These are phyloP conservation scores for Sycophaga agraensis DNA, from an alignment of 1,140 invertebrate genomes.

Conservation along the genomic window DNA sequence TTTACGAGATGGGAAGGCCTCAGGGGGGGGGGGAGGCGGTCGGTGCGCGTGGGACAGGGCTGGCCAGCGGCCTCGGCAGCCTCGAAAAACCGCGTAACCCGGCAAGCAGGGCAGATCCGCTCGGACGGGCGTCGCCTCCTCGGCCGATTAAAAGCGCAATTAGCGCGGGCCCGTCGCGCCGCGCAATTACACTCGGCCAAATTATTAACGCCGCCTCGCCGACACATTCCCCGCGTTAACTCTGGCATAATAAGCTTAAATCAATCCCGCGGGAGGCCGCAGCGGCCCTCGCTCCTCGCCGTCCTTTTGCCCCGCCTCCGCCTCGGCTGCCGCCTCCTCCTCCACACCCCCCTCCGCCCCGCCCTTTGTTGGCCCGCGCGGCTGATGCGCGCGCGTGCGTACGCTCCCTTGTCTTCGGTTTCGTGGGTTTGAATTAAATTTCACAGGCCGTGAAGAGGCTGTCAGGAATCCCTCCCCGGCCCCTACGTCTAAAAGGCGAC, in stretches of 20 bases:
- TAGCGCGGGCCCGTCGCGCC: too few relatives aligned
- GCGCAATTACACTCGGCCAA: slow-evolving; percentile 16
- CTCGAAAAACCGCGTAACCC: too few relatives aligned
- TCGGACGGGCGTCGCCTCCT: too few relatives aligned
- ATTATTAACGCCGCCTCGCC: slow-evolving; percentile 13
- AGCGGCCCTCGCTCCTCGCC: not conserved
- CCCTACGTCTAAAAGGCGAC: slow-evolving; percentile 9
- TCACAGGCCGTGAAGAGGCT: slow-evolving; percentile 43
- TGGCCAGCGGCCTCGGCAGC: too few relatives aligned
- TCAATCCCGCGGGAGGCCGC: not conserved
- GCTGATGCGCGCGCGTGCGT: not conserved
- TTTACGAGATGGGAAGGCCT: too few relatives aligned
- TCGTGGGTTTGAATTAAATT: slow-evolving; percentile 46
- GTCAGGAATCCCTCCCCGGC: slow-evolving; percentile 38
- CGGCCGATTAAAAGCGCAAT: too few relatives aligned
- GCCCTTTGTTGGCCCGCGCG: slow-evolving; percentile 8
- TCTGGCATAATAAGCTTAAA: slow-evolving; percentile 28
- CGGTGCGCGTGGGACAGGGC: too few relatives aligned
- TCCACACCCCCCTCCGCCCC: not conserved
- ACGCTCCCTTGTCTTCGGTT: slow-evolving; percentile 18
- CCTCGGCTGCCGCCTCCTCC: not conserved
- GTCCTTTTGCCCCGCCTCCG: not conserved
- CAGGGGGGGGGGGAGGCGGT: too few relatives aligned
- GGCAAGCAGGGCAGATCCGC: too few relatives aligned
- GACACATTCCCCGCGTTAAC: slow-evolving; percentile 10